A percentile compares a stretch with the other conserved stretches of the same genome.
These are phyloP conservation scores for Phalacrocorax pelagicus DNA, from an alignment of 2,113 vertebrate genomes.

Conservation along the genomic window DNA sequence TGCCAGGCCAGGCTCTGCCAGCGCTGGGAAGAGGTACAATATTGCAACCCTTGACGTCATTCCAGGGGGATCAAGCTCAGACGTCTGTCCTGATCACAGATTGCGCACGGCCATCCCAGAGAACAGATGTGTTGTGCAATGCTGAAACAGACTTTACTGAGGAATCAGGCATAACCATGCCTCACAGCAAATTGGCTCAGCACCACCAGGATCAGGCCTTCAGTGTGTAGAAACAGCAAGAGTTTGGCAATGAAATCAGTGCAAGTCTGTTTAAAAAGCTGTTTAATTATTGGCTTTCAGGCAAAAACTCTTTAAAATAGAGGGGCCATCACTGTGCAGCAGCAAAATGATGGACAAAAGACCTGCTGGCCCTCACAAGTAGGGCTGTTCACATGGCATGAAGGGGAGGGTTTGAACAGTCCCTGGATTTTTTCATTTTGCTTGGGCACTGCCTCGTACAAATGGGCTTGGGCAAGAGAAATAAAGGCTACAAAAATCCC, in stretches of 20 bases:
- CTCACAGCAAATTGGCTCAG: not conserved
- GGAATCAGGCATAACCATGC: not conserved
- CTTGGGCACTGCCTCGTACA: not conserved
- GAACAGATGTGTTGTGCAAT: not conserved
- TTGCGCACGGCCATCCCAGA: not conserved
- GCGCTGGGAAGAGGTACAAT: not conserved
- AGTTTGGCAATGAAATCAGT: not conserved
- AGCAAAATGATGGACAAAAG: not conserved
- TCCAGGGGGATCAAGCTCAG: not conserved
- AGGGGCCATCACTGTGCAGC: not conserved
- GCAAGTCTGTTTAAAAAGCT: not conserved
- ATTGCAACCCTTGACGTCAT: slow-evolving; percentile 61
- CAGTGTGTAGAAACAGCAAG: not conserved
- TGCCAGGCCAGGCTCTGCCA: not conserved
- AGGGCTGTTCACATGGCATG: not conserved
- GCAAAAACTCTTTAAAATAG: not conserved
- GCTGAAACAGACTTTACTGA: not conserved
- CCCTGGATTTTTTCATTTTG: not conserved
- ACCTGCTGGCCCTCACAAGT: not conserved
- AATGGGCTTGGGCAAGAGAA: not conserved
- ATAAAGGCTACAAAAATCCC: not conserved
- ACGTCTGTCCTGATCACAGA: slow-evolving; percentile 5
- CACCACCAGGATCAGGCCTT: not conserved
- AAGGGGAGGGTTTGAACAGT: not conserved
- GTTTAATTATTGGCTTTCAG: not conserved